A percentile compares a stretch with the other conserved stretches of the same genome.
Conservation (phyloP, 2,797 vertebrate species). For the Florisuga fusca region DNA sequence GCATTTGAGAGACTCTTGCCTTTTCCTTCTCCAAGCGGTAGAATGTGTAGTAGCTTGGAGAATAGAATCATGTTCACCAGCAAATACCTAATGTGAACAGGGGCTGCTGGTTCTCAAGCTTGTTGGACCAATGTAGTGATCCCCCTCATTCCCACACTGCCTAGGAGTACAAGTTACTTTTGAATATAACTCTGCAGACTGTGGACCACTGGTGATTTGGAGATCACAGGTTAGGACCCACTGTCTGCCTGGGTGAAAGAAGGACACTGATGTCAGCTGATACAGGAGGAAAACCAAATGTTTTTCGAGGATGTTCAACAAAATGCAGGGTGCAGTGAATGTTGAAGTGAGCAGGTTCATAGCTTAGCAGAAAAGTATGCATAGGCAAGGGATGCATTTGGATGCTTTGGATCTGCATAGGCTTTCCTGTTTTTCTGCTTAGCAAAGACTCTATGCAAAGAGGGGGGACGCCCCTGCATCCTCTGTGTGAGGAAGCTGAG, state of each 20-base stretch:
- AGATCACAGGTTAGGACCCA: not conserved
- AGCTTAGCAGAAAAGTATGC: not conserved
- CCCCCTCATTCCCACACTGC: not conserved
- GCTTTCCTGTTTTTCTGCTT: not conserved
- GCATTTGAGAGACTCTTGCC: not conserved
- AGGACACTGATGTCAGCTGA: not conserved
- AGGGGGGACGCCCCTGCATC: not conserved
- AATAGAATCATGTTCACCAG: not conserved
- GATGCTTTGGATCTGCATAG: not conserved
- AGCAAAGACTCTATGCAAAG: not conserved
- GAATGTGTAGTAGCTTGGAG: not conserved
- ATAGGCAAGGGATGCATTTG: not conserved
- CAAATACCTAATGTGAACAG: accelerated
- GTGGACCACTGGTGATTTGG: not conserved
- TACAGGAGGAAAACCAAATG: not conserved
- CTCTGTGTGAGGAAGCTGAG: not conserved
- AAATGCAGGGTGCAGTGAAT: not conserved
- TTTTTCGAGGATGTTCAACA: not conserved
- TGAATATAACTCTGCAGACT: not conserved
- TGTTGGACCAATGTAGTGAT: accelerated
- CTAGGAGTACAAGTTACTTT: not conserved
- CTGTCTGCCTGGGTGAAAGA: not conserved
- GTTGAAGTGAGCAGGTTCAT: not conserved
- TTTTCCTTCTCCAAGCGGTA: not conserved
- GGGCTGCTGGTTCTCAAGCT: not conserved